Conservation (phyloP, 1,140 invertebrate genomes). For the Halesus radiatus region DNA sequence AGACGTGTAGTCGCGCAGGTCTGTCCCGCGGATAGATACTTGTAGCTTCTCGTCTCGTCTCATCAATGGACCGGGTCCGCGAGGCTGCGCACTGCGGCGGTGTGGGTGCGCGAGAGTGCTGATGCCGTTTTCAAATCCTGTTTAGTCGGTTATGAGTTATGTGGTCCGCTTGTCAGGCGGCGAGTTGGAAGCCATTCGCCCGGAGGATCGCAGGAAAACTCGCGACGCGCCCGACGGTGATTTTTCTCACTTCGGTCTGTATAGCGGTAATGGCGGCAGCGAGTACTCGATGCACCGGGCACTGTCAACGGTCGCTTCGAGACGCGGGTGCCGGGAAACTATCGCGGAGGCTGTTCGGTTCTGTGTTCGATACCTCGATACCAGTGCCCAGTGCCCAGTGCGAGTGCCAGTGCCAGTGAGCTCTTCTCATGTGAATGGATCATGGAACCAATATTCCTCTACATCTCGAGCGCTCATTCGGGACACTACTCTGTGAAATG, state of each 20-base stretch:
- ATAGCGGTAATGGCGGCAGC: neutral
- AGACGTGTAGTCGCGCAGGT: neutral
- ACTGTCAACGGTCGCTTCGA: neutral
- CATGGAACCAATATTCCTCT: too few species aligned
- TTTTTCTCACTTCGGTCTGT: neutral
- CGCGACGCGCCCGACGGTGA: neutral
- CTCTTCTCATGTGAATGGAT: too few species aligned
- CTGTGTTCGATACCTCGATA: too few species aligned
- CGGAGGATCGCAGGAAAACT: conserved; percentile 9
- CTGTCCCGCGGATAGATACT: neutral
- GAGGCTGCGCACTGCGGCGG: neutral
- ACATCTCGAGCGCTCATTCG: too few species aligned
- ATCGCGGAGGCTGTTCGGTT: neutral
- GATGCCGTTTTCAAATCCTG: conserved; percentile 49
- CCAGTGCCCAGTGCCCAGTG: too few species aligned
- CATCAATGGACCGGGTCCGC: conserved; percentile 16
- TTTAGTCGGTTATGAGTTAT: conserved; percentile 51
- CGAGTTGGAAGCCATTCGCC: conserved; percentile 29
- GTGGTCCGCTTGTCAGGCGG: conserved; percentile 36
- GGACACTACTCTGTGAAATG: too few species aligned
- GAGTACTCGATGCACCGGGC: neutral
- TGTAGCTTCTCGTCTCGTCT: neutral
- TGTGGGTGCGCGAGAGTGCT: conserved; percentile 7
- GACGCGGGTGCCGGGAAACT: neutral
- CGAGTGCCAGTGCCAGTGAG: too few species aligned